phyloP scores from a whole-genome alignment of 2,888 invertebrate genomes.

The Acheta domesticus region DNA sequence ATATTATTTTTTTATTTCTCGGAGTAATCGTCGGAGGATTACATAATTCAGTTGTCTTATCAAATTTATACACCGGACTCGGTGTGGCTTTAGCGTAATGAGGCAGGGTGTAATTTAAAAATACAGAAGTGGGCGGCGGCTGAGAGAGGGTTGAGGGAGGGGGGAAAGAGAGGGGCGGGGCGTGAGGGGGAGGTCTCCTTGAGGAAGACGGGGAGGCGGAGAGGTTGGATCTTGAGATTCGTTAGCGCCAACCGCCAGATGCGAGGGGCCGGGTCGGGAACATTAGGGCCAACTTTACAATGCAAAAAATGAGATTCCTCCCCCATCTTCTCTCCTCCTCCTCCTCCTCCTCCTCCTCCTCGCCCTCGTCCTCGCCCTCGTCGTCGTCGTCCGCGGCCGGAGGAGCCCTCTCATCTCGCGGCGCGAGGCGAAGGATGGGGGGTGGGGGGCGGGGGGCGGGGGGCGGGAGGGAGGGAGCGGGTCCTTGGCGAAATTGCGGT shows the following conservation, averaged over 20 bases:
- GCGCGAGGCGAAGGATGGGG: background rate
- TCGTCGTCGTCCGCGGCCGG: background rate
- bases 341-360: no score
- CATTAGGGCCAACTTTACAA: slow-evolving; percentile 7
- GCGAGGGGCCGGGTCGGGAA: slow-evolving; percentile 5
- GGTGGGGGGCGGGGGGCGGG: background rate
- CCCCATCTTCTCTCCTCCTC: background rate
- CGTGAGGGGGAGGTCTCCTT: background rate
- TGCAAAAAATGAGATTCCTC: background rate
- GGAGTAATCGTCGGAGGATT: slow-evolving; percentile 9
- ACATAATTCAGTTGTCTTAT: slow-evolving; percentile 3
- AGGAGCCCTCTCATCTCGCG: background rate
- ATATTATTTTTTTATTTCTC: slow-evolving; percentile 5
- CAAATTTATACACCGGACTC: slow-evolving; percentile 18
- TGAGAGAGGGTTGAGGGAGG: background rate
- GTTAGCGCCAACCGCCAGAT: background rate
- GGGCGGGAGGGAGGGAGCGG: background rate
- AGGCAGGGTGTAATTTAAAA: slow-evolving; percentile 9
- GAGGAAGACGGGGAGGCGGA: background rate
- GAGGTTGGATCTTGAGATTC: background rate
- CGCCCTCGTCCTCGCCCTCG: background rate
- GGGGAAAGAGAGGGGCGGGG: background rate
- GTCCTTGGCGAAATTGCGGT: slow-evolving; percentile 4
- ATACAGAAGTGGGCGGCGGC: background rate
- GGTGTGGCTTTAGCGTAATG: slow-evolving; percentile 10